A percentile compares a stretch with the other conserved stretches of the same genome.
phyloP scores from a whole-genome alignment of 2,797 vertebrate genomes.

The Lemur catta region DNA sequence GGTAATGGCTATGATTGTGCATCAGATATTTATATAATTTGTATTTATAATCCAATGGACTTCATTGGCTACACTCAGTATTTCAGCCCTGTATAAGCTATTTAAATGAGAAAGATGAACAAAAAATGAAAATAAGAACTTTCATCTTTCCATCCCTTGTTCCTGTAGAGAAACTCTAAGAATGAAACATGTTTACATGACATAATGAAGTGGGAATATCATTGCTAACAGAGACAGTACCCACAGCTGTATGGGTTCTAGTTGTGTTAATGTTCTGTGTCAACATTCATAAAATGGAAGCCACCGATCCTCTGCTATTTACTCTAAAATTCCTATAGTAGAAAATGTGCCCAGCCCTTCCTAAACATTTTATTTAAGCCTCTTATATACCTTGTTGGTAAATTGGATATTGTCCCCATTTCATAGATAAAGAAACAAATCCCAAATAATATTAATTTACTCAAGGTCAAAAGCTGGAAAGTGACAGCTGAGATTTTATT shows the following conservation, averaged over 20 bases:
- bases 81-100: neutral
- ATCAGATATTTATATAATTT: neutral
- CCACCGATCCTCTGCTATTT: neutral
- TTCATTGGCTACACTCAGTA: neutral
- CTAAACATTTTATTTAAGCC: neutral
- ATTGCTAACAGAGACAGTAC: neutral
- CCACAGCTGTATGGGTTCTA: neutral
- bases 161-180: neutral
- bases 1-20: neutral
- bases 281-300: neutral
- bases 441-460: neutral
- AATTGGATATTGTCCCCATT: neutral
- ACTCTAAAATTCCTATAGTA: neutral
- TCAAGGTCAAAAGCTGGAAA: neutral
- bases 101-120: constrained; percentile 21
- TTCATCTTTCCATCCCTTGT: neutral
- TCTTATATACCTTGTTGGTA: neutral
- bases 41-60: neutral
- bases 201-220: neutral
- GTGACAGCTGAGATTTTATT: neutral
- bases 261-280: neutral
- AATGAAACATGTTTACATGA: neutral
- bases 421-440: constrained; percentile 10
- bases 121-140: neutral
- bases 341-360: neutral